A percentile compares a stretch with the other conserved stretches of the same genome.
Evolutionary conservation across 2,888 invertebrate genomes (phyloP).

Genomic region (Brenthis daphne): DNA sequence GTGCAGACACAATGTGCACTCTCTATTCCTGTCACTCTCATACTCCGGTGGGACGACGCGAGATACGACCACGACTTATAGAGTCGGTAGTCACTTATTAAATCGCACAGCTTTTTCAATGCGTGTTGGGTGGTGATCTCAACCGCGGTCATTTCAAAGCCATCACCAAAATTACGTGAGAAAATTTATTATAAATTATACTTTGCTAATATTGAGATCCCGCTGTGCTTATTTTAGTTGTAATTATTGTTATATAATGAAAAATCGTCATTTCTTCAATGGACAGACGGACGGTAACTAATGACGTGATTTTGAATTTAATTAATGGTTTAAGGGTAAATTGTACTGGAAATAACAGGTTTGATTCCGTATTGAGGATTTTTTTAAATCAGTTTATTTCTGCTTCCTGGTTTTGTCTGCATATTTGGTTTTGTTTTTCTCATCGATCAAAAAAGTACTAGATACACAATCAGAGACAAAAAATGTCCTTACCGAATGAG

Average conservation of each 20-base stretch:
- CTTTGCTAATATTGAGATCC: conserved; percentile 20
- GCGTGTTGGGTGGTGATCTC: background rate
- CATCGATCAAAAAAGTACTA: too few relatives aligned
- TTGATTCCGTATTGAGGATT: too few relatives aligned
- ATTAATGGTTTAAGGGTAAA: conserved; percentile 42
- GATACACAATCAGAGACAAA: too few relatives aligned
- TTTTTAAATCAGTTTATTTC: too few relatives aligned
- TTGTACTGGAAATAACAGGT: background rate
- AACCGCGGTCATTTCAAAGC: background rate
- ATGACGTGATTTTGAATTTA: conserved; percentile 45
- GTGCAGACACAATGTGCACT: too few relatives aligned
- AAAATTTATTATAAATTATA: conserved; percentile 8
- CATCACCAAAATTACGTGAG: background rate
- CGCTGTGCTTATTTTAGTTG: conserved; percentile 31
- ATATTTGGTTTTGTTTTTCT: too few relatives aligned
- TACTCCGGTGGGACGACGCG: too few relatives aligned
- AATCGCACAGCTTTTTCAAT: background rate
- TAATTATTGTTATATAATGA: conserved; percentile 44
- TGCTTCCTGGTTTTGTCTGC: too few relatives aligned
- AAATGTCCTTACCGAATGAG: too few relatives aligned
- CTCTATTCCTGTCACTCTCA: too few relatives aligned
- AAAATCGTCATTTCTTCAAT: conserved; percentile 38
- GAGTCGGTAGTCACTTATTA: too few relatives aligned
- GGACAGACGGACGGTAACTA: conserved; percentile 42
- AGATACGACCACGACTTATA: too few relatives aligned